Conservation (phyloP, 2,888 invertebrate genomes). For the Agrochola litura region DNA sequence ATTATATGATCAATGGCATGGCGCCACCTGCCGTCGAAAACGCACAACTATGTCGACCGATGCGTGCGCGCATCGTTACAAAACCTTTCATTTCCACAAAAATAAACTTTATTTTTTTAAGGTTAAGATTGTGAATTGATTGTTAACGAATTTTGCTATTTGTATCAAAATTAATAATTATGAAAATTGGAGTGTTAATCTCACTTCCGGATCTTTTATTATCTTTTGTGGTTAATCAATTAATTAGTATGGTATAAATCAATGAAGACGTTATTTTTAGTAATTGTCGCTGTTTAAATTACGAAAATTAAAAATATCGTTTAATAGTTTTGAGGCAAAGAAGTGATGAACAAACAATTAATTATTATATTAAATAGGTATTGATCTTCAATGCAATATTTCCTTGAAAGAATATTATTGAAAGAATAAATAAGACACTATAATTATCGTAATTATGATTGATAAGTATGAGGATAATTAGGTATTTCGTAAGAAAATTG, state of each 20-base stretch:
- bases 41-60: conserved; percentile 66
- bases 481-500: neutral
- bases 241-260: conserved; percentile 66
- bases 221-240: conserved; percentile 66
- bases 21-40: conserved; percentile 81
- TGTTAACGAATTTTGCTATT: conserved; percentile 23
- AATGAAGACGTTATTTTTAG: conserved; percentile 61
- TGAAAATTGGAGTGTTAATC: conserved; percentile 61
- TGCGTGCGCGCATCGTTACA: conserved; percentile 57
- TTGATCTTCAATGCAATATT: neutral
- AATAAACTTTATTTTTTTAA: conserved; percentile 36
- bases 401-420: neutral
- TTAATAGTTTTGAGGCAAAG: neutral
- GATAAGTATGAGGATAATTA: neutral
- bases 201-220: conserved; percentile 54
- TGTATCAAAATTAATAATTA: conserved; percentile 56
- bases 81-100: conserved; percentile 7
- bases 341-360: neutral
- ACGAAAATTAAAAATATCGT: conserved; percentile 1
- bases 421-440: neutral
- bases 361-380: neutral
- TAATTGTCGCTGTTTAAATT: conserved; percentile 51
- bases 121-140: conserved; percentile 26
- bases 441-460: neutral
- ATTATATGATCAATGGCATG: conserved; percentile 81